These are phyloP conservation scores for Mellivora capensis DNA, from an alignment of 2,113 vertebrate species.

Conservation along the genomic window DNA sequence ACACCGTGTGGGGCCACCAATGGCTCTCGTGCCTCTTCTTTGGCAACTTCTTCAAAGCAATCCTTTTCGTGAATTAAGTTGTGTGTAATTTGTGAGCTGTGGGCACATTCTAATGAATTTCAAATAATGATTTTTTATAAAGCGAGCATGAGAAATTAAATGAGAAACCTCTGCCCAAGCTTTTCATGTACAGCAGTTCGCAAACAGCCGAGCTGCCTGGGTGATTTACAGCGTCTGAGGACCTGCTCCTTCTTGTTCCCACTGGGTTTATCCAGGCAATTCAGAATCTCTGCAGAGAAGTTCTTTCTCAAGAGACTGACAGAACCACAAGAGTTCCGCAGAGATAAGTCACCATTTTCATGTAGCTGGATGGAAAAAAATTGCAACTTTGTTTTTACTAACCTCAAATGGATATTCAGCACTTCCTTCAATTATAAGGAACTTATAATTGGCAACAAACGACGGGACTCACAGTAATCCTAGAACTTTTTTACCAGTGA, in stretches of 20 bases:
- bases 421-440: neutral
- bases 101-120: neutral
- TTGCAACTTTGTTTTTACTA: neutral
- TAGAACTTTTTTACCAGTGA: neutral
- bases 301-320: neutral
- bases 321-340: neutral
- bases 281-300: neutral
- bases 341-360: neutral
- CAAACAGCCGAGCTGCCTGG: neutral
- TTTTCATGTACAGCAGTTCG: neutral
- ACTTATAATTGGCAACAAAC: neutral
- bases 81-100: neutral
- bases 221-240: neutral
- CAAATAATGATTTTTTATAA: neutral
- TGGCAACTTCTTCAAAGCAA: neutral
- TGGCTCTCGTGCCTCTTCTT: neutral
- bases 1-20: fast-evolving
- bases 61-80: neutral
- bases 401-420: neutral
- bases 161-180: neutral
- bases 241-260: neutral
- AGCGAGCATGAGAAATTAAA: neutral
- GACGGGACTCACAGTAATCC: neutral
- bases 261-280: neutral
- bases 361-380: neutral